Conservation (phyloP, 2,888 invertebrate species). For the Ophonus ardosiacus region DNA sequence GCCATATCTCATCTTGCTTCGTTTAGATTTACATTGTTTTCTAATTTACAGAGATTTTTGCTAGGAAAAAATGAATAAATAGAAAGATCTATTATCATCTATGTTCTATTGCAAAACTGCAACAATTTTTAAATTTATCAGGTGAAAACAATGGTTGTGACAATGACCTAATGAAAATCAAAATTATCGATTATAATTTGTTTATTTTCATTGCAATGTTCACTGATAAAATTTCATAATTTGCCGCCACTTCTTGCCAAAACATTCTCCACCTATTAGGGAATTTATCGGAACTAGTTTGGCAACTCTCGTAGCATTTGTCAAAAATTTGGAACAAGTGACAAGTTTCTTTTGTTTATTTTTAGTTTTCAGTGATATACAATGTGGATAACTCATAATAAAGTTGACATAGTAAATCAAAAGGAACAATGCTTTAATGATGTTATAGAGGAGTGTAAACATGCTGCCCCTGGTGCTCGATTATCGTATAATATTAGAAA, state of each 20-base stretch:
- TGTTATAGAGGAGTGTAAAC: slow-evolving; percentile 82
- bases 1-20: too few relatives aligned
- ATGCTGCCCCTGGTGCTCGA: slow-evolving; percentile 84
- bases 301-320: slow-evolving; percentile 1
- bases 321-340: slow-evolving; percentile 43
- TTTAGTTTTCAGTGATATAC: slow-evolving; percentile 65
- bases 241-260: neutral
- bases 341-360: slow-evolving; percentile 47
- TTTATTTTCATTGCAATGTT: too few relatives aligned
- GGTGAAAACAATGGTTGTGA: too few relatives aligned
- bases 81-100: too few relatives aligned
- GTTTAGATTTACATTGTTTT: too few relatives aligned
- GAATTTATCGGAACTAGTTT: neutral
- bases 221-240: neutral
- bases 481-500: slow-evolving; percentile 76
- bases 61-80: too few relatives aligned
- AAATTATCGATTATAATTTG: too few relatives aligned
- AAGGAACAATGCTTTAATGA: slow-evolving; percentile 81
- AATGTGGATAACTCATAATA: slow-evolving; percentile 71
- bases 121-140: too few relatives aligned
- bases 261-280: neutral
- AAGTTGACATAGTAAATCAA: slow-evolving; percentile 72
- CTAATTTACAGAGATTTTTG: too few relatives aligned
- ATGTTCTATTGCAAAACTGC: too few relatives aligned
- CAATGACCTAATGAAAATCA: too few relatives aligned